Base-by-base conservation (phyloP, 2,113 vertebrate species). In the Macquaria australasica region DNA sequence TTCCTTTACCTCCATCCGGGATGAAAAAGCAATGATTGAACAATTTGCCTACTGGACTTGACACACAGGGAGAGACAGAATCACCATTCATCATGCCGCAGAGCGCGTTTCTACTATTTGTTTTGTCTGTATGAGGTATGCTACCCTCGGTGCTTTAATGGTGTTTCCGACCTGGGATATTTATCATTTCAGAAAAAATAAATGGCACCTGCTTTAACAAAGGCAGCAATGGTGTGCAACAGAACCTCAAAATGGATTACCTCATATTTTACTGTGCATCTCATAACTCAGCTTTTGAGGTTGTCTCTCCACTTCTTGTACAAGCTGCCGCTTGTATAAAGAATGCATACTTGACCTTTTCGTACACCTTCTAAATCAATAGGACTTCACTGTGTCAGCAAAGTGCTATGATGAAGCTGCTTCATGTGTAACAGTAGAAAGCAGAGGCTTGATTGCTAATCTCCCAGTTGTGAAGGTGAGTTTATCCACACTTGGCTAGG, bases 11-110 rank as follows among this genome's bases (percentile, higher is more conserved):
- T 67, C 34, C 28, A 60, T n/a, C 43, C 12, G 31, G 25, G 25
- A 73, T 74, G 53, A 75, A 85, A 77, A 79, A 8, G 8, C 45
- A 72, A 50, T 84, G 88, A 84, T 60, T 88, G 72, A 87, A 69
- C 70, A 21, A 48, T 82, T 81, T 70, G 15, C 77, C 31, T 34
- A 18, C 60, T 48, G 51, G 53, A 28, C 62, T 16, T 82, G 82
- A 79, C 79, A 87, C 23, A 39, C 15, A 68, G 59, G 58, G 34
- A 73, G 25, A 64, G 41, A 37, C 11, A 77, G 45, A 72, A 60
- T 69, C 56, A 56, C 21, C 48, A 73, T 84, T 67, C 31, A 70
- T 87, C 55, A 70, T 34, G 31, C 43, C 69, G 51, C 60, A 78
- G 39, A 84, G 73, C 43, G 74, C 51, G 28, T 70, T 87, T 75